Evolutionary conservation across 1,140 invertebrate species (phyloP).

Genomic region (Microvelia longipes): DNA sequence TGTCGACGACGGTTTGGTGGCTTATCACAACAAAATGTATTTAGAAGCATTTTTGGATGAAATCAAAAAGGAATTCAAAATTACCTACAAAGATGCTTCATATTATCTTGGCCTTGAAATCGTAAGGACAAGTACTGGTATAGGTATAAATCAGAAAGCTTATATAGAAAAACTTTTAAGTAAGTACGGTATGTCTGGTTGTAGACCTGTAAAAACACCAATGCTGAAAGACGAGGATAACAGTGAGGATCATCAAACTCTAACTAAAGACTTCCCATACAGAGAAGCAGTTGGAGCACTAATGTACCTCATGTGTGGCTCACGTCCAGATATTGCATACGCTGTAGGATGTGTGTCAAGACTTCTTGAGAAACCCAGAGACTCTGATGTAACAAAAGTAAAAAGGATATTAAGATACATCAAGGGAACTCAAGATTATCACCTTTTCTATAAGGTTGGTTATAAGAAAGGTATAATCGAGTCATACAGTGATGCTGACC

Average conservation of each 20-base stretch:
- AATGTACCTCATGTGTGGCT: constrained; percentile 26
- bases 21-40: background rate
- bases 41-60: background rate
- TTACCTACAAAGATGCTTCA: background rate
- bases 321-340: constrained; percentile 31
- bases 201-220: background rate
- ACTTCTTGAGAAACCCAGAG: background rate
- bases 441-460: background rate
- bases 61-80: constrained; percentile 2
- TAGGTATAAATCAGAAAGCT: background rate
- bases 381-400: background rate
- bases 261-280: constrained; percentile 19
- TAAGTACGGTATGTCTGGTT: constrained; percentile 1
- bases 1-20: background rate
- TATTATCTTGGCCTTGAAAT: constrained; percentile 8
- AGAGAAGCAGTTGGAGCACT: constrained; percentile 28
- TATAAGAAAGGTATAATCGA: constrained; percentile 1
- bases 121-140: background rate
- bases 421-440: constrained; percentile 24
- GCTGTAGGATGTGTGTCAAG: constrained; percentile 3
- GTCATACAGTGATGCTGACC: constrained; percentile 26
- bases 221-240: background rate
- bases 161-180: constrained; percentile 4
- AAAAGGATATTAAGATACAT: constrained; percentile 28
- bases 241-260: background rate